These are phyloP conservation scores for Ceuthmochares aereus DNA, from an alignment of 2,113 vertebrate genomes.

Conservation along the genomic window DNA sequence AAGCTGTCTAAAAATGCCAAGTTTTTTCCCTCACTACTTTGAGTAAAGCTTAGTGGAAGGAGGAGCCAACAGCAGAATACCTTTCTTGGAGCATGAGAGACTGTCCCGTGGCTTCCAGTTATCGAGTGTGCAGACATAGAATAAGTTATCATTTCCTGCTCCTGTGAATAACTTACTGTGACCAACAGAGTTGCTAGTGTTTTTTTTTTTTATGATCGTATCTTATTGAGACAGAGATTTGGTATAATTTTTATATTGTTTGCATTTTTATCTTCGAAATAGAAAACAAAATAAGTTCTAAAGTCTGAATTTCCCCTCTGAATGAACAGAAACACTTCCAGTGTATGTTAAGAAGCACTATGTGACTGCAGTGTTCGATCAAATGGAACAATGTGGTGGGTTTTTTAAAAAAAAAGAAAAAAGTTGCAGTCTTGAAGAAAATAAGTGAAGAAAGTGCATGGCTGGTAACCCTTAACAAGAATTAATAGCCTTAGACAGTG, in stretches of 20 bases:
- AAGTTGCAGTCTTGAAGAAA: not conserved
- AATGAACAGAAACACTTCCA: not conserved
- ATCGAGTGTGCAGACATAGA: not conserved
- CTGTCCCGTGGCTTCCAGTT: not conserved
- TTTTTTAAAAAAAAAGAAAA: not conserved
- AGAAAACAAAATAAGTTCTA: not conserved
- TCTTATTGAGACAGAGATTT: not conserved
- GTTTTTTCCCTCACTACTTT: not conserved
- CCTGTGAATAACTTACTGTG: not conserved
- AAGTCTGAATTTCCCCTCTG: not conserved
- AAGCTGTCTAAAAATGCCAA: not conserved
- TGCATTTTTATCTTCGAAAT: not conserved
- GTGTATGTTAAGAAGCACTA: not conserved
- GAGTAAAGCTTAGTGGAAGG: not conserved
- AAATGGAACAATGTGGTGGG: too few relatives aligned
- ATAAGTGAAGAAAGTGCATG: not conserved
- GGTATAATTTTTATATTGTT: not conserved
- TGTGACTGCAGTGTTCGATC: fast-evolving
- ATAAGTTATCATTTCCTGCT: not conserved
- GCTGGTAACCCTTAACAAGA: not conserved
- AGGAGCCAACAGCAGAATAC: not conserved
- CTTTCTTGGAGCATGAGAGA: not conserved
- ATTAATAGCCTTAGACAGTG: not conserved
- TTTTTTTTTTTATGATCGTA: not conserved
- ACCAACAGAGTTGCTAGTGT: not conserved